Base-by-base conservation (phyloP, 2,888 invertebrate species). In the Lochmaea capreae region DNA sequence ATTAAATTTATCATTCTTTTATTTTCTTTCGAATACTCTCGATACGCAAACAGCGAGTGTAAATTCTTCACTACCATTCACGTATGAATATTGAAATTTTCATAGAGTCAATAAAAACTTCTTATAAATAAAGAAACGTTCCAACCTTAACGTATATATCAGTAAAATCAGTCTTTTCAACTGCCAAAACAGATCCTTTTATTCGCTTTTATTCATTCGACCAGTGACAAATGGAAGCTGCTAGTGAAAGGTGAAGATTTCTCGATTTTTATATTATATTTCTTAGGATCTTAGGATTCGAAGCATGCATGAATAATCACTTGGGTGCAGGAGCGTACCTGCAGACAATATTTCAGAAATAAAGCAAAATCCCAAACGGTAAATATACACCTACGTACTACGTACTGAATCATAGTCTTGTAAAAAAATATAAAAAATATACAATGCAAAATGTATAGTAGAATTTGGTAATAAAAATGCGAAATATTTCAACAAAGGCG, bases 201-300 rank as follows among this genome's bases (percentile, higher is more conserved):
- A 83, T 83, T 83, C 83, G 79, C 80, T 81, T 83, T 82, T 79
- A 71, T 79, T 76, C 79, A 78, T 78, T 74, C 77, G 54, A 77
- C 81, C 80, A 81, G 84, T 87, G 87, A 87, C 86, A 86, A 87
- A 87, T 87, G 87, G 85, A 85, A 84, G 85, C 87, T 86, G 87
- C 80, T 82, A 82, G 85, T 86, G 87, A 87, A 85, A 87, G 87
- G 87, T 87, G 87, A 85, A 85, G 84, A 85, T 83, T 85, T 83
- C 83, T 82, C 85, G 85, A 86, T 86, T 86, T 86, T 86, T 87
- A 84, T 85, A 83, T 83, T 71, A 18, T 26, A 18, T 62, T 42
- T 62, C 62, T 39, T 42, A 39, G 42, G 39, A 83, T 84, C 77
- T 42, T 42, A 42, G 43, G 39, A 83, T 84, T 77, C 74, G 73